Evolutionary conservation across 2,797 vertebrate species (phyloP).

Genomic region (Phaenicophaeus curvirostris): DNA sequence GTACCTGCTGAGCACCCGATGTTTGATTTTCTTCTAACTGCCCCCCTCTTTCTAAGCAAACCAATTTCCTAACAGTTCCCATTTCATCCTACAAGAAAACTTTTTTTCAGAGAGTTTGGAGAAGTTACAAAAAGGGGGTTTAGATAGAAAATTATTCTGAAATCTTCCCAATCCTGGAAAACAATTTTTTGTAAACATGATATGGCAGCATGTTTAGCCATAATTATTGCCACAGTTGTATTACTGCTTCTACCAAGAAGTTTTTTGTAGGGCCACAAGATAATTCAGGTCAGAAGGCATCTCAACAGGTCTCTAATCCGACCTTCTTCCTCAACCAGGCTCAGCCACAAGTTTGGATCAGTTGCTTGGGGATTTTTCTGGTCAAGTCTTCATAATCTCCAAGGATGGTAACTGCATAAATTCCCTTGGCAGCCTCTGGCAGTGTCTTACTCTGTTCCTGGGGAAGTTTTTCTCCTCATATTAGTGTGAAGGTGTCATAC

Average conservation of each 20-base stretch:
- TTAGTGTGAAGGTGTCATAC: neutral
- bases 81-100: neutral
- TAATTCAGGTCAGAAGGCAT: neutral
- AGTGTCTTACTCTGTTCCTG: neutral
- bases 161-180: neutral
- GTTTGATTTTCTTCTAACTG: neutral
- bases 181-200: neutral
- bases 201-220: neutral
- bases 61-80: neutral
- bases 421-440: neutral
- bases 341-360: neutral
- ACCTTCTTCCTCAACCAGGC: neutral
- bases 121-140: neutral
- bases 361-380: neutral
- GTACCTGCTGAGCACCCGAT: constrained; percentile 26
- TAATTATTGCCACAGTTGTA: neutral
- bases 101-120: neutral
- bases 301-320: neutral
- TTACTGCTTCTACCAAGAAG: neutral
- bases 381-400: neutral
- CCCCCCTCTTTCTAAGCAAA: neutral
- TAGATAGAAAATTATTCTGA: neutral
- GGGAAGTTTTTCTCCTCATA: neutral
- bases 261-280: neutral
- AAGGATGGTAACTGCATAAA: neutral